phyloP scores from a whole-genome alignment of 2,797 vertebrate species.

The Sebastes oblongus region DNA sequence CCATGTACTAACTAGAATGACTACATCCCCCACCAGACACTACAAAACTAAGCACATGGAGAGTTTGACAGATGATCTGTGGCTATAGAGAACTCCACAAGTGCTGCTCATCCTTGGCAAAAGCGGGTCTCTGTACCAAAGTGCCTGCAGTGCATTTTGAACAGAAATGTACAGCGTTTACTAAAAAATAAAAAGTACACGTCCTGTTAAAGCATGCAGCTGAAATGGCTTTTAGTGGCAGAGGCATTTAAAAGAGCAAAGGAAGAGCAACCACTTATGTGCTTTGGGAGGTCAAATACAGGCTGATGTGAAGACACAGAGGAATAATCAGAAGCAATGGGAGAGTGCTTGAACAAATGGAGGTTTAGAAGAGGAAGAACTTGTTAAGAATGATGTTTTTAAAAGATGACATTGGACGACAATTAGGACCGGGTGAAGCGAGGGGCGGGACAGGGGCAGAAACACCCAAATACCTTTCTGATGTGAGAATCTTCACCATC shows the following conservation, averaged over 20 bases:
- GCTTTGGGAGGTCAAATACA: not conserved
- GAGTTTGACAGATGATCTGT: not conserved
- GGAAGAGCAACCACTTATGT: not conserved
- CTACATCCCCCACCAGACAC: not conserved
- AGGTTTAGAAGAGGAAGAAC: not conserved
- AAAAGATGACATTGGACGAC: not conserved
- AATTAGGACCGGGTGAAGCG: not conserved
- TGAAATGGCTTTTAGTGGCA: not conserved
- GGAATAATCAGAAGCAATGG: not conserved
- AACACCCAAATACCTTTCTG: conserved; percentile 88
- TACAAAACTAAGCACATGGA: not conserved
- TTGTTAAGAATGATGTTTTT: not conserved
- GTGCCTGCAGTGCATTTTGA: not conserved
- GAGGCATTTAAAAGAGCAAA: not conserved
- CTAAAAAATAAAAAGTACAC: not conserved
- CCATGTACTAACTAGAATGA: not conserved
- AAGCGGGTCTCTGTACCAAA: not conserved
- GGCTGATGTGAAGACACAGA: conserved; percentile 16
- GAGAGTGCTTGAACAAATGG: not conserved
- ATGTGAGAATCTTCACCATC: conserved; percentile 73
- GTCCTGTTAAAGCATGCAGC: not conserved
- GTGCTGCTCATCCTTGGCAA: not conserved
- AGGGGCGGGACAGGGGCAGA: not conserved
- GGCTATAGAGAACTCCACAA: not conserved
- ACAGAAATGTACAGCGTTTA: not conserved